Evolutionary conservation across 2,797 vertebrate species (phyloP).

Genomic region (Anabacerthia variegaticeps): DNA sequence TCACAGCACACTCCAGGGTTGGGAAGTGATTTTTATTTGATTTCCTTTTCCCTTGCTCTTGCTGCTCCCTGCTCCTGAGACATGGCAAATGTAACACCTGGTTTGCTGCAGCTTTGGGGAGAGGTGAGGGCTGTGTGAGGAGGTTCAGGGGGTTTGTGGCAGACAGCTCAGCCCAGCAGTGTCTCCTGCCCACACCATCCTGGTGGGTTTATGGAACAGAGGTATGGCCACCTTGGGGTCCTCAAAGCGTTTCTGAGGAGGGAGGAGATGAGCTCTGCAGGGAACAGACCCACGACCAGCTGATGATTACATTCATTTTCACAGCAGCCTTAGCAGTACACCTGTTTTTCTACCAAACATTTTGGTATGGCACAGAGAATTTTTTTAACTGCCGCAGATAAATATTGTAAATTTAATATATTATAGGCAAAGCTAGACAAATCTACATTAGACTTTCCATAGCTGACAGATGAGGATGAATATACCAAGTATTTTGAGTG

Average conservation of each 20-base stretch:
- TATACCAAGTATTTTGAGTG: slow-evolving; percentile 70
- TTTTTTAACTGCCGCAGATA: slow-evolving; percentile 28
- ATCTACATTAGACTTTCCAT: slow-evolving; percentile 18
- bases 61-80: background rate
- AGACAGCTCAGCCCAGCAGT: background rate
- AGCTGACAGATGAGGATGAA: slow-evolving; percentile 54
- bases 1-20: background rate
- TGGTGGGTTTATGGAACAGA: background rate
- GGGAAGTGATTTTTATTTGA: fast-evolving
- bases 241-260: background rate
- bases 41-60: background rate
- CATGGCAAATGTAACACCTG: background rate
- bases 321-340: slow-evolving; percentile 39
- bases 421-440: slow-evolving; percentile 34
- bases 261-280: background rate
- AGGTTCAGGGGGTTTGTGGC: background rate
- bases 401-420: slow-evolving; percentile 45
- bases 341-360: slow-evolving; percentile 24
- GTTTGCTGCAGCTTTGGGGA: background rate
- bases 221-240: background rate
- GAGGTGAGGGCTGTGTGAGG: background rate
- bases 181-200: background rate
- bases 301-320: background rate
- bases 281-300: background rate
- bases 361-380: slow-evolving; percentile 37